phyloP scores from a whole-genome alignment of 2,888 invertebrate species.

The Dilophus febrilis region DNA sequence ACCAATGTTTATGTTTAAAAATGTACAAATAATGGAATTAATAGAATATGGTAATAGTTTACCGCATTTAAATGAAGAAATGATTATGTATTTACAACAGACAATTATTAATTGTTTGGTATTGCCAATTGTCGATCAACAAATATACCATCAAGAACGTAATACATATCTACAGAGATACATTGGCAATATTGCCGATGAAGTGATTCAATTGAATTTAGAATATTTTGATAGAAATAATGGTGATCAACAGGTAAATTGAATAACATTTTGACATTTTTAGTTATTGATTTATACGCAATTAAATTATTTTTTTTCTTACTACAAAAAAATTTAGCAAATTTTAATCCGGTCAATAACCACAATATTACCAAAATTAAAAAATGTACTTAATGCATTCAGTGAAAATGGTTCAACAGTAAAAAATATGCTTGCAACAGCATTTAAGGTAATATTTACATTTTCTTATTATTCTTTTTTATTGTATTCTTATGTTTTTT shows the following conservation, averaged over 20 bases:
- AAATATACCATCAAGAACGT: slow-evolving; percentile 25
- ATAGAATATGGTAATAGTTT: slow-evolving; percentile 24
- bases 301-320: too few species aligned
- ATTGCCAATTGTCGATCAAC: slow-evolving; percentile 24
- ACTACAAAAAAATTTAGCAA: not conserved
- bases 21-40: slow-evolving; percentile 23
- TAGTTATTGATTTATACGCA: too few species aligned
- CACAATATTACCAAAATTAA: slow-evolving; percentile 22
- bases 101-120: slow-evolving; percentile 27
- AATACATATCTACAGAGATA: slow-evolving; percentile 23
- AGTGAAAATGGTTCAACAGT: slow-evolving; percentile 24
- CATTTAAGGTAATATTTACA: slow-evolving; percentile 23
- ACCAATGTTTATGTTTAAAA: slow-evolving; percentile 26
- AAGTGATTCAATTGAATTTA: slow-evolving; percentile 24
- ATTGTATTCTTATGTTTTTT: too few species aligned
- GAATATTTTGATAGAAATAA: too few species aligned
- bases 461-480: too few species aligned
- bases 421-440: slow-evolving; percentile 26
- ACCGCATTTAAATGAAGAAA: slow-evolving; percentile 23
- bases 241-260: slow-evolving; percentile 18
- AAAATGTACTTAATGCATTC: slow-evolving; percentile 24
- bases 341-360: too few species aligned
- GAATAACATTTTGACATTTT: too few species aligned
- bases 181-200: slow-evolving; percentile 21
- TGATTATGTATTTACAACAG: slow-evolving; percentile 23